Evolutionary conservation across 2,888 invertebrate genomes (phyloP), one percentile per base, ranked within the genome.

Genomic region (Drosophila suboccidentalis): DNA sequence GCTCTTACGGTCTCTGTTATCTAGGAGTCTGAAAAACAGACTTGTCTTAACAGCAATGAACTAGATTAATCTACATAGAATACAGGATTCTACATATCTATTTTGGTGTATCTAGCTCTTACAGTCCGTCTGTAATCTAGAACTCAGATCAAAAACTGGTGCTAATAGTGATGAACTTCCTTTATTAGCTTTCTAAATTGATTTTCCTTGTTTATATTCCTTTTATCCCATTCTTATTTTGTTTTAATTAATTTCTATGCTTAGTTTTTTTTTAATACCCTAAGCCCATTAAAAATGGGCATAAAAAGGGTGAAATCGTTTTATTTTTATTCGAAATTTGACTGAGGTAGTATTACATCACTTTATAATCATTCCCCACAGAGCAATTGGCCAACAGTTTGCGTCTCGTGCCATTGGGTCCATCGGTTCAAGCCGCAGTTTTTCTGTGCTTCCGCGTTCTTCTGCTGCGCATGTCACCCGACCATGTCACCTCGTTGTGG

Each of bases 381-480:
- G 98, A 98, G 93, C 95, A 97, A 92, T 93, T 98, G 70, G 96
- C 97, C 4, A 97, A 97, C 87, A 96, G 96, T 92, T 93, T 98
- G 78, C 94, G 97, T 50, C 93, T 97, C 78, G 95, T 95, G 19
- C 95, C 95, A 81, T 94, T 94, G 63, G 95, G 95, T 50, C 96
- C 96, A 2, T 94, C 95, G 13, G 95, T 98, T 47, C 97, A 97
- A 92, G 95, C 97, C 1, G 96, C 97, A 90, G 97, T 98, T 39
- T 97, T 98, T 91, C 93, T 97, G 44, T 97, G 97, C 92, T 97
- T 97, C 92, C 95, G 98, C 36, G 97, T 98, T 4, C 94, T 98
- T 51, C 93, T 98, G 44, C 92, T 98, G 70, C 94, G 97, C 77
- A 96, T 98, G 95, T 96, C 97, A 1, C 96, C 97, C 0, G 95